phyloP scores from a whole-genome alignment of 2,113 vertebrate species.

The Puma concolor region DNA sequence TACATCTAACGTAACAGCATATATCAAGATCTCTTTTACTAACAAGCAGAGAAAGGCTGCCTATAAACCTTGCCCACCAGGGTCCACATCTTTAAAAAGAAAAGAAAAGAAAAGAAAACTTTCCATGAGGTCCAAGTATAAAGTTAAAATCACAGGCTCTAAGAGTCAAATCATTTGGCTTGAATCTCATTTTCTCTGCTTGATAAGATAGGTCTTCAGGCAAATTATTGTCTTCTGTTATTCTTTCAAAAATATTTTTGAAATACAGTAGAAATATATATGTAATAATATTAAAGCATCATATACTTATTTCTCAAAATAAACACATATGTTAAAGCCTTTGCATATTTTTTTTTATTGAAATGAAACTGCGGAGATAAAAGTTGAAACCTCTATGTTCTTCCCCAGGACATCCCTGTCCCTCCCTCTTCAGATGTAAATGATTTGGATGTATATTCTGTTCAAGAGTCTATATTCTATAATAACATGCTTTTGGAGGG shows the following conservation, averaged over 20 bases:
- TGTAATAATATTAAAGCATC: background rate
- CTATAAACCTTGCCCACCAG: background rate
- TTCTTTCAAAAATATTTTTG: conserved; percentile 25
- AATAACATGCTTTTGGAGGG: background rate
- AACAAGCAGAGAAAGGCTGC: background rate
- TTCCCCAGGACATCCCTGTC: background rate
- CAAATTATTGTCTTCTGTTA: background rate
- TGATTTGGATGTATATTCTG: background rate
- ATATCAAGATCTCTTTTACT: background rate
- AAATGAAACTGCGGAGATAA: background rate
- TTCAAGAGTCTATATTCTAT: background rate
- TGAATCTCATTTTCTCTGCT: background rate
- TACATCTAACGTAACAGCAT: background rate
- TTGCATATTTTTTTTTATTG: background rate
- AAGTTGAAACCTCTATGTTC: background rate
- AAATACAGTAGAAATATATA: background rate
- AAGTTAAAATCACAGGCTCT: background rate
- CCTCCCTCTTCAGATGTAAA: background rate
- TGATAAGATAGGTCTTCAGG: background rate
- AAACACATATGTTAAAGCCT: background rate
- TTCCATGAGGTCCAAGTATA: background rate
- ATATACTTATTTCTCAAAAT: conserved; percentile 9
- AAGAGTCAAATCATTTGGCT: background rate
- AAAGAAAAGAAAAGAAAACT: background rate
- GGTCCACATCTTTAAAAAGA: background rate